Base-by-base conservation (phyloP, 2,113 vertebrate species). In the Trachemys scripta region DNA sequence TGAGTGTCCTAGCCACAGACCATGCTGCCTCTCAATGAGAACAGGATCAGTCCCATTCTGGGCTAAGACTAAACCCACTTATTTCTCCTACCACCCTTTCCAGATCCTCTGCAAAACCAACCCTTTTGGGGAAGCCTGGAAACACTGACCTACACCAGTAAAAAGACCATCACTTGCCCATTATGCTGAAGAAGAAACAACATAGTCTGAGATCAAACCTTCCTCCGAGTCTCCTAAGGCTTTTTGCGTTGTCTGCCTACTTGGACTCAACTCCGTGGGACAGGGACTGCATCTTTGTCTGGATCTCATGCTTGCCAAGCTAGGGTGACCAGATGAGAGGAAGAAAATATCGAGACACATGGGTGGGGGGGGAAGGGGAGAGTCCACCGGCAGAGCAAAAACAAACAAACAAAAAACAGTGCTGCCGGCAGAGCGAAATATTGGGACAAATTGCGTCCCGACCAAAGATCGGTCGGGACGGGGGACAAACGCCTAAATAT, bases 191-290 rank as follows among this genome's bases (percentile, higher is more conserved):
- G 78, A 56, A 45, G 57, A 59, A 82, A n/a, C 10, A 84, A 25
- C 0, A 0, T 6, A 49, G 24, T 22, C n/a, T 53, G 86, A 91
- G 75, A 50, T 57, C 69, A 62, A 84, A 95, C 31, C 45, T 53
- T 9, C 53, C 14, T 45, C 57, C 16, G 31, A 49, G 75, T 45
- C 9, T 59, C n/a, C 42, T 0, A 6, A 25, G 35, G 24, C 22
- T 1, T 0, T n/a, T 25, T 45, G 29, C 25, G 13, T 22, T 22
- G 25, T 49, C 49, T 1, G 0, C 8, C 1, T 25, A 20, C 20
- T 51, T 38, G n/a, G 65, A 72, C n/a, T 72, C 65, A 72, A 22
- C 17, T 20, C 65, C 65, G 5, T 72, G n/a, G 65, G n/a, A 10
- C n/a, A 38, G 19, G n/a, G n/a, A 47, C 42, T 29, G 75, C 6